Evolutionary conservation across 2,888 invertebrate genomes (phyloP).

Genomic region (Rhimphoctona megacephalus): DNA sequence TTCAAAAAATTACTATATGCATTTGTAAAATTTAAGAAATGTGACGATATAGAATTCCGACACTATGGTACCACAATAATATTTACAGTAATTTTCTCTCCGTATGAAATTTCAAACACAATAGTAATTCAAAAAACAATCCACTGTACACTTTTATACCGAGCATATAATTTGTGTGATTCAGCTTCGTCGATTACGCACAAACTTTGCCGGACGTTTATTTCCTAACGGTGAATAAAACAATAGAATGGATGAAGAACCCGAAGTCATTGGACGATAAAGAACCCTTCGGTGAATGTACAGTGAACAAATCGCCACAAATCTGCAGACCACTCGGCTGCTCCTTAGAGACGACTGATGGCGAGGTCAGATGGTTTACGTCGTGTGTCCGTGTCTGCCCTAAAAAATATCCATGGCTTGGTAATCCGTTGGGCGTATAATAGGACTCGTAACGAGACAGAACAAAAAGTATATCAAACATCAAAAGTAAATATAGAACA

Average conservation of each 20-base stretch:
- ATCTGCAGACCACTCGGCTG: constrained; percentile 73
- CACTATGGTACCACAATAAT: too few species aligned
- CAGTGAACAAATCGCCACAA: constrained; percentile 76
- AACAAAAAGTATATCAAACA: neutral
- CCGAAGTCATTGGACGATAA: constrained; percentile 84
- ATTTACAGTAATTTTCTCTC: too few species aligned
- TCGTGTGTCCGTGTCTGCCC: constrained; percentile 86
- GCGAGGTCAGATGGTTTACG: constrained; percentile 85
- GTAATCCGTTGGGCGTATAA: constrained; percentile 86
- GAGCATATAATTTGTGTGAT: neutral
- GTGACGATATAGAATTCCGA: too few species aligned
- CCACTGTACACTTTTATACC: neutral
- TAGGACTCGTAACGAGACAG: neutral
- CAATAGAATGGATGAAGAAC: constrained; percentile 87
- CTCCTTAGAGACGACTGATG: constrained; percentile 71
- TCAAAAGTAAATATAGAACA: neutral
- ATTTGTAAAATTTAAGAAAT: too few species aligned
- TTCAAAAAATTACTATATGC: too few species aligned
- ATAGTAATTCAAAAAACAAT: neutral
- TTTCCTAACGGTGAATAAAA: constrained; percentile 86
- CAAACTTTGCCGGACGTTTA: constrained; percentile 87
- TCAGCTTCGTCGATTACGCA: constrained; percentile 87
- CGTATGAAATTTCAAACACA: neutral
- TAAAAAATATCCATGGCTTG: constrained; percentile 86
- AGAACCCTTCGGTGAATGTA: constrained; percentile 77